phyloP scores from a whole-genome alignment of 2,113 vertebrate species.

The Typhlomys cinereus region DNA sequence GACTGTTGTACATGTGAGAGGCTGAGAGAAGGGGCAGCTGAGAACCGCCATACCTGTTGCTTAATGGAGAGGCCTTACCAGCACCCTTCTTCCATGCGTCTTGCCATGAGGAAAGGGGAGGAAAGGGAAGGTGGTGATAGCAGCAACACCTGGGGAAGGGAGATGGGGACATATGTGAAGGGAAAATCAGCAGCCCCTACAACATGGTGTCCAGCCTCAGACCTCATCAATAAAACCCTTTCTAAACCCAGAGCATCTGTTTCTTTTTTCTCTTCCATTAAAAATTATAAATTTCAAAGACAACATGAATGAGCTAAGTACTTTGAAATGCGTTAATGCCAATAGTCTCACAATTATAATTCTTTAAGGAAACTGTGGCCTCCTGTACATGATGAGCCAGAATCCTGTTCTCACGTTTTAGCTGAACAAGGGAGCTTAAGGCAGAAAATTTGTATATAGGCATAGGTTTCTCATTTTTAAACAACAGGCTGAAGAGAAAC shows the following conservation, averaged over 20 bases:
- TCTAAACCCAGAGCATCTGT: background rate
- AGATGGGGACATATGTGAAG: constrained; percentile 79
- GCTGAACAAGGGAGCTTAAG: background rate
- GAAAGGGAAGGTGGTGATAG: constrained; percentile 79
- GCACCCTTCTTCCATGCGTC: constrained; percentile 80
- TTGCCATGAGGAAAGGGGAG: constrained; percentile 82
- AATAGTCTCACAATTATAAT: background rate
- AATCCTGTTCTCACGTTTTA: background rate
- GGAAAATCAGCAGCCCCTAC: constrained; percentile 75
- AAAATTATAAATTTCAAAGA: background rate
- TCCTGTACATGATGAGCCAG: background rate
- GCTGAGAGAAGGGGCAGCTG: constrained; percentile 20
- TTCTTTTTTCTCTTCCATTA: background rate
- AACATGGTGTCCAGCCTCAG: constrained; percentile 67
- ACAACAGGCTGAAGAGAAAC: background rate
- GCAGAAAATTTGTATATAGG: background rate
- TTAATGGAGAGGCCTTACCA: constrained; percentile 82
- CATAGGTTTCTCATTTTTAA: background rate
- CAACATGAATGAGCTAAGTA: background rate
- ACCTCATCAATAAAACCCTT: constrained; percentile 52
- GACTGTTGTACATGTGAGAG: background rate
- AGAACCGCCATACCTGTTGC: constrained; percentile 76
- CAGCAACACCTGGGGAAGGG: constrained; percentile 82
- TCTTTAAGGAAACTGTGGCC: background rate
- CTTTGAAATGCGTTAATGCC: background rate